Conservation (phyloP, 2,113 vertebrate genomes). For the Rhagologus leucostigma region DNA sequence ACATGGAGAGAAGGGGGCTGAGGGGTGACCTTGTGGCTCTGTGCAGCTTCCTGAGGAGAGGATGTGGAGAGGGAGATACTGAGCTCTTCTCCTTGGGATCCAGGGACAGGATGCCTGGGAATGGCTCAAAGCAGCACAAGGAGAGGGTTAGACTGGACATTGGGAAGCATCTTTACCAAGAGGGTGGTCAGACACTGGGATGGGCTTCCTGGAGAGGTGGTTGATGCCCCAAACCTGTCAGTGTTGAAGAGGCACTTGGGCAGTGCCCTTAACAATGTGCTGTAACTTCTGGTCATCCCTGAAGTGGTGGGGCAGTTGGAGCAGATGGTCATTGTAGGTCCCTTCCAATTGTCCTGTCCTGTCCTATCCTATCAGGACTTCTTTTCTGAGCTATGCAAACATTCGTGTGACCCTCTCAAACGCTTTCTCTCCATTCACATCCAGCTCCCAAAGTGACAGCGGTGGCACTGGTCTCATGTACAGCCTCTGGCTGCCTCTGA, state of each 20-base stretch:
- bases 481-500: background rate
- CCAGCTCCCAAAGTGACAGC: background rate
- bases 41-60: background rate
- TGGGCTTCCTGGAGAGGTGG: background rate
- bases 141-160: background rate
- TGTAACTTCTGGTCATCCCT: background rate
- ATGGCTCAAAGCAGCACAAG: background rate
- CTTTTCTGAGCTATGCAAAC: background rate
- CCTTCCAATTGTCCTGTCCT: background rate
- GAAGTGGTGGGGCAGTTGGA: background rate
- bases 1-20: background rate
- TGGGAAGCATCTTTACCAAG: background rate
- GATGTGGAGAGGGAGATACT: rapidly evolving
- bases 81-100: background rate
- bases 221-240: background rate
- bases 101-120: background rate
- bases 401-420: background rate
- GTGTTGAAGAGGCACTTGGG: background rate
- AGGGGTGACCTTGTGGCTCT: background rate
- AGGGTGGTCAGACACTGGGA: background rate
- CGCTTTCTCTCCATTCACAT: rapidly evolving
- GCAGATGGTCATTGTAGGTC: background rate
- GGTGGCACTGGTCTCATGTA: background rate
- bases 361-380: rapidly evolving
- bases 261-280: background rate